These are phyloP conservation scores for Chrysolina oricalcia DNA, from an alignment of 2,888 invertebrate species.

Conservation along the genomic window DNA sequence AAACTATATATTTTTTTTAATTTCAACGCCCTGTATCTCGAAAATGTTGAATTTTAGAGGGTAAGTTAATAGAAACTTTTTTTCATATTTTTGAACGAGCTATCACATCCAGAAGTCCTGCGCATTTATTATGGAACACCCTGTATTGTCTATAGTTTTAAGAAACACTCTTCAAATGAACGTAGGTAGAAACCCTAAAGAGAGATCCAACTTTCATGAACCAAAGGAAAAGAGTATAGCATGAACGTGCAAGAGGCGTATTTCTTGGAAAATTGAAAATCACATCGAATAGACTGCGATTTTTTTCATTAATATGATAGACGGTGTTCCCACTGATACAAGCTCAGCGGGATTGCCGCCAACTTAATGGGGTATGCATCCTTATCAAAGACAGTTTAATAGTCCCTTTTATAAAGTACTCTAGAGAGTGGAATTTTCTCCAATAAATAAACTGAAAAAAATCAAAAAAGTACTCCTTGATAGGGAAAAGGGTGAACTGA, in stretches of 20 bases:
- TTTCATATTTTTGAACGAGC: no score
- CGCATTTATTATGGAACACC: no score
- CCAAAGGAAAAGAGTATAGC: no score
- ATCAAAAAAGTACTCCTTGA: not conserved
- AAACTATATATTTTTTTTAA: no score
- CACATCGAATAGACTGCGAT: not conserved
- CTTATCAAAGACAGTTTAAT: slow-evolving; percentile 21
- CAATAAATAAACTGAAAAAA: not conserved
- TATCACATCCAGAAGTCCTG: no score
- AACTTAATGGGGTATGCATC: slow-evolving; percentile 19
- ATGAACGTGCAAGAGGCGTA: not conserved
- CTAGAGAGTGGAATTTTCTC: not conserved
- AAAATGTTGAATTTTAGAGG: no score
- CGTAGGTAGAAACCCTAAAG: no score
- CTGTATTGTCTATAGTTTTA: no score
- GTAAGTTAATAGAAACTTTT: no score
- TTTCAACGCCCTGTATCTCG: no score
- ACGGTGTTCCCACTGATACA: not conserved
- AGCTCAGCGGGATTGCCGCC: slow-evolving; percentile 4
- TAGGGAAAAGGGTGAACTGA: not conserved
- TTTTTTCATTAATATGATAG: not conserved
- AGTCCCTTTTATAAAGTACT: not conserved
- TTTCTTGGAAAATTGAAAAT: not conserved
- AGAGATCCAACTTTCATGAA: no score
- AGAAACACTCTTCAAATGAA: no score